Evolutionary conservation across 2,797 vertebrate species (phyloP), one percentile per base, ranked within the genome.

Genomic region (Sternotherus odoratus): DNA sequence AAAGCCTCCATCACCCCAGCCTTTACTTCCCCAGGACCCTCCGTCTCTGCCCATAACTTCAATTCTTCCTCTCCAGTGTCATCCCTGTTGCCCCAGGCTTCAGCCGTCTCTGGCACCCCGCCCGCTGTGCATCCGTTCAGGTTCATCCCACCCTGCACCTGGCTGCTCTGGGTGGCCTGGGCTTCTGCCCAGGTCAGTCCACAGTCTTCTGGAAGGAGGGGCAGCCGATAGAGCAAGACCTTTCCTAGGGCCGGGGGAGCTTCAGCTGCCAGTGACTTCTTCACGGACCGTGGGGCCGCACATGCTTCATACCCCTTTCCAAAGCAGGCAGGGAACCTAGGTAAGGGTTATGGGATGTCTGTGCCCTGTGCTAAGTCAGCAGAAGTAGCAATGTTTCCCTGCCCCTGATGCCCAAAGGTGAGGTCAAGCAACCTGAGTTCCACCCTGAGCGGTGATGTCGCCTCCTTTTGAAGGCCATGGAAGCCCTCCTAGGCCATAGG

Each of bases 261-360:
- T 66, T 36, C 33, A n/a, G 33, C 60, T 66, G 60, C 17, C 63
- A 19, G 33, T 66, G 63, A 36, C 63, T 21, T 66, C 63, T 66
- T 17, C 17, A 66, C 1, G 5, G 16, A 5, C 5, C 17, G 1
- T 36, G 33, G n/a, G 17, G 33, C 11, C 4, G 5, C n/a, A 66
- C n/a, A n/a, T 3, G 63, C 63, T 36, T 66, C 17, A 2, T 10
- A 66, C 36, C 39, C 12, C 21, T 15, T 74, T 74, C 36, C 39
- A 39, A 26, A 39, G 39, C 4, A 8, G 23, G 39, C 21, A 74
- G 69, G 24, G 24, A 43, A 26, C 36, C 9, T 36, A 10, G 17
- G 21, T 66, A 66, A 66, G n/a, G 23, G 24, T 43, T 23, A 6
- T 74, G n/a, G 30, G 6, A 12, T 69, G 66, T 69, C 36, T 69